phyloP scores from a whole-genome alignment of 2,797 vertebrate genomes.

The Spinus pinus region DNA sequence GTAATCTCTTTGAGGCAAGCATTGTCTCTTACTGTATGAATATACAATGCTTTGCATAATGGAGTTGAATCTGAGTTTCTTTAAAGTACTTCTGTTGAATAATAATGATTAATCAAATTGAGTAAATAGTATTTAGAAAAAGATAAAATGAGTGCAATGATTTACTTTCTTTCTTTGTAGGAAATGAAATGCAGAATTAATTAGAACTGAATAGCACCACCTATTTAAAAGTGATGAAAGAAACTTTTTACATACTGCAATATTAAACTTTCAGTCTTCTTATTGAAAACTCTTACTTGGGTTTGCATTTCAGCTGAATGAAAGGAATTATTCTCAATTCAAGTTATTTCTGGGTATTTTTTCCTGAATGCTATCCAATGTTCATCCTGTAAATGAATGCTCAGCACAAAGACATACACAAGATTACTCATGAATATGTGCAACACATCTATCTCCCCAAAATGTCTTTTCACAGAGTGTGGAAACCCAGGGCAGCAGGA shows the following conservation, averaged over 20 bases:
- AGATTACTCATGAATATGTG: not conserved
- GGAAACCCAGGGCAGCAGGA: too few species aligned
- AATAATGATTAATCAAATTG: constrained; percentile 18
- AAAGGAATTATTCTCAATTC: not conserved
- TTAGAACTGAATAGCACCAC: not conserved
- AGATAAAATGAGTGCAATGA: not conserved
- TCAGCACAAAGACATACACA: not conserved
- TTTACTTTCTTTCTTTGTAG: not conserved
- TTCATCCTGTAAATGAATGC: not conserved
- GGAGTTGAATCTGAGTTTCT: not conserved
- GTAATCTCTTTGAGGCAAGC: not conserved
- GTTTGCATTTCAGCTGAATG: not conserved
- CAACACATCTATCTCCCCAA: not conserved
- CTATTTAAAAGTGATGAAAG: constrained; percentile 7
- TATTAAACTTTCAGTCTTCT: not conserved
- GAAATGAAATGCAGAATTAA: constrained; percentile 23
- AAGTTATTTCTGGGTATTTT: not conserved
- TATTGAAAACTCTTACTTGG: not conserved
- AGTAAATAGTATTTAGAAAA: not conserved
- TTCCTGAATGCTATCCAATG: not conserved
- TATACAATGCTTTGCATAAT: not conserved
- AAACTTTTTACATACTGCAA: not conserved
- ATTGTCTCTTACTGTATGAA: not conserved
- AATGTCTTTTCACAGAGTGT: not conserved
- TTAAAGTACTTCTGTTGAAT: not conserved